Conservation (phyloP, 2,888 invertebrate genomes). For the Drosophila phalerata region DNA sequence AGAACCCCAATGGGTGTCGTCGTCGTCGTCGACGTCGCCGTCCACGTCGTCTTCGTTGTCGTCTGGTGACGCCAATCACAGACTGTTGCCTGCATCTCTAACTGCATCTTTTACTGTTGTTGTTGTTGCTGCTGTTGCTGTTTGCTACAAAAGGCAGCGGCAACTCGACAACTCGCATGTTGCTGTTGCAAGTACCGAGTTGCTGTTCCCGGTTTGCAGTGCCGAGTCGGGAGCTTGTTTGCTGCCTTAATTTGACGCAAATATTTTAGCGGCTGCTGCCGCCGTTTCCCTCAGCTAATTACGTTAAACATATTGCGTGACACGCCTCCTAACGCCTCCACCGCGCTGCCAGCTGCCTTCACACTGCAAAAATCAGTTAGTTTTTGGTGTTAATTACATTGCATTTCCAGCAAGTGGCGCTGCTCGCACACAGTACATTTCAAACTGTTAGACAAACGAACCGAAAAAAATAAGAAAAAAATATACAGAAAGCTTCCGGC, state of each 20-base stretch:
- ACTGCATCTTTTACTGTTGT: constrained; percentile 51
- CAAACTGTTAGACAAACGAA: constrained; percentile 12
- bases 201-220: constrained; percentile 22
- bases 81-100: constrained; percentile 55
- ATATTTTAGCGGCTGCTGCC: constrained; percentile 68
- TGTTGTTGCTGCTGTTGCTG: constrained; percentile 30
- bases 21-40: constrained; percentile 5
- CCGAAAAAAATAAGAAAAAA: too few relatives aligned
- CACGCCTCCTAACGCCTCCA: constrained; percentile 56
- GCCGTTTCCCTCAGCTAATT: constrained; percentile 59
- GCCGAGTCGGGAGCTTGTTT: constrained; percentile 70
- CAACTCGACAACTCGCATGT: constrained; percentile 29
- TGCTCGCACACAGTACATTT: constrained; percentile 13
- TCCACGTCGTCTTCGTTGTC: constrained; percentile 38
- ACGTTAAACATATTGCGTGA: constrained; percentile 76
- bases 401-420: constrained; percentile 29
- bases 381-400: constrained; percentile 70
- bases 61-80: constrained; percentile 61
- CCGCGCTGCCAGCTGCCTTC: constrained; percentile 1
- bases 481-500: neutral
- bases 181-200: constrained; percentile 40
- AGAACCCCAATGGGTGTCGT: constrained; percentile 67
- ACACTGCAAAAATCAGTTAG: constrained; percentile 42
- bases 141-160: constrained; percentile 61
- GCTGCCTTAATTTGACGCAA: constrained; percentile 76